A percentile compares a stretch with the other conserved stretches of the same genome.
Evolutionary conservation across 2,113 vertebrate genomes (phyloP).

Genomic region (Promerops cafer): DNA sequence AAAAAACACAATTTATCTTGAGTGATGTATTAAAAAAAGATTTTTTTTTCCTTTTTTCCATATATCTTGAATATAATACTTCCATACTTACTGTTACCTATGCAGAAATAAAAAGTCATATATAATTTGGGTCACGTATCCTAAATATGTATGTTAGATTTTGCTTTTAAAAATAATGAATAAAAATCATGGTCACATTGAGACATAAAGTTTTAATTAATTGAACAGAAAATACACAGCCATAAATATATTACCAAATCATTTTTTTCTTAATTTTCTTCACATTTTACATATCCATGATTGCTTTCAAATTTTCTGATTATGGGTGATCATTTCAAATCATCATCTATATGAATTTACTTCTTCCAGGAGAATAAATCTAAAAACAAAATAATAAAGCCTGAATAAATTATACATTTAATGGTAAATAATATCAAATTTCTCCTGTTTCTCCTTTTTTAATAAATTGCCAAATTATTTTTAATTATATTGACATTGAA

Average conservation of each 20-base stretch:
- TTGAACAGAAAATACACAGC: background rate
- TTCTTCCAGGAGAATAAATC: background rate
- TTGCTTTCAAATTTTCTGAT: background rate
- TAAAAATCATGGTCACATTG: background rate
- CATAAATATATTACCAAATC: background rate
- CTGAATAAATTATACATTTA: background rate
- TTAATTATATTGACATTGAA: background rate
- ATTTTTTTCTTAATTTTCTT: background rate
- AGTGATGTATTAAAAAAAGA: background rate
- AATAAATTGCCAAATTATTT: background rate
- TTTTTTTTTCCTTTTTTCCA: background rate
- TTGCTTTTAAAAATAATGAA: background rate
- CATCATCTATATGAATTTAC: background rate
- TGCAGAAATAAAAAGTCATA: background rate
- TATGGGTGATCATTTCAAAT: background rate
- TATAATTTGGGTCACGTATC: background rate
- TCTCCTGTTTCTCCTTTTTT: background rate
- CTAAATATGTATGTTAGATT: background rate
- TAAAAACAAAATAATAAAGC: background rate
- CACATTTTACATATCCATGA: background rate
- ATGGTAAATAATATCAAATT: background rate
- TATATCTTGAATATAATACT: background rate
- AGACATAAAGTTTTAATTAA: background rate
- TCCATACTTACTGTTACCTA: background rate
- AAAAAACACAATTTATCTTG: background rate